These are phyloP conservation scores for Brachionus plicatilis DNA, from an alignment of 1,140 invertebrate species.

Conservation along the genomic window DNA sequence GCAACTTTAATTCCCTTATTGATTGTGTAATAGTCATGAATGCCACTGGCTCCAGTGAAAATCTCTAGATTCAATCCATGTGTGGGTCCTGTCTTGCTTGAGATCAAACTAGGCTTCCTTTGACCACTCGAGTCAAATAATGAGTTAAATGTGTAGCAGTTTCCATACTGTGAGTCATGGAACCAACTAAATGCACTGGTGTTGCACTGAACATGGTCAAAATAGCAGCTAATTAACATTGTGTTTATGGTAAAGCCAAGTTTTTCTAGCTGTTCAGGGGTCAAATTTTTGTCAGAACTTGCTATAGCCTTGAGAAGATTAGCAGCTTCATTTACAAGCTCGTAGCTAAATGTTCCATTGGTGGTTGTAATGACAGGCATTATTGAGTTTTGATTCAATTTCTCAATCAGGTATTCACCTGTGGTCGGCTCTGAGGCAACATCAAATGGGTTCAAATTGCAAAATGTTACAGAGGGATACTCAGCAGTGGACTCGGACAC, in stretches of 20 bases:
- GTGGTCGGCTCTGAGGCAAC: background rate
- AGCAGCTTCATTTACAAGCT: background rate
- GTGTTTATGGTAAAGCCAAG: conserved; percentile 25
- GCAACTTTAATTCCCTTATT: background rate
- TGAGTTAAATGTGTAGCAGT: conserved; percentile 30
- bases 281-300: conserved; percentile 13
- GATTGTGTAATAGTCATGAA: conserved; percentile 25
- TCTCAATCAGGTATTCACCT: background rate
- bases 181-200: background rate
- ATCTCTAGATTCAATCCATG: background rate
- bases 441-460: conserved; percentile 33
- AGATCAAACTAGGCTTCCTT: background rate
- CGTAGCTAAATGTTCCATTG: background rate
- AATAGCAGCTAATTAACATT: conserved; percentile 14
- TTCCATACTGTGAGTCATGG: background rate
- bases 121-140: background rate
- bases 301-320: background rate
- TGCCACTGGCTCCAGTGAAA: background rate
- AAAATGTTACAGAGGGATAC: conserved; percentile 1
- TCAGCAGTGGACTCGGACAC: background rate
- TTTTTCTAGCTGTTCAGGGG: background rate
- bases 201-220: background rate
- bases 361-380: background rate
- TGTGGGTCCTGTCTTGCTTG: background rate
- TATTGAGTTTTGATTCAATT: background rate